Percentiles rank a stretch among this genome's conserved stretches.
Conservation (phyloP, 2,888 invertebrate species). For the Aphidius colemani region DNA sequence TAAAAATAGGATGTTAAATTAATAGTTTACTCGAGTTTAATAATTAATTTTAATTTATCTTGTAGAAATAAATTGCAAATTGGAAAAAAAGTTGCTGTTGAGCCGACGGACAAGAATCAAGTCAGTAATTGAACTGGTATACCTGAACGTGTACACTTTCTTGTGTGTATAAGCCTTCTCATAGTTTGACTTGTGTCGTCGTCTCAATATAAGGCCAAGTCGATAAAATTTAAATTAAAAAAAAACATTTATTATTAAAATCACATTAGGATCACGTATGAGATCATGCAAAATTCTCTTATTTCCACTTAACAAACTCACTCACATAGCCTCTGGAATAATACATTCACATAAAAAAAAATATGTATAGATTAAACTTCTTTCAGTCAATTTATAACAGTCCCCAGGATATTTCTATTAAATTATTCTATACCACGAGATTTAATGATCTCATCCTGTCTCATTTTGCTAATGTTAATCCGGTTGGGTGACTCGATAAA, state of each 20-base stretch:
- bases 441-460: conserved; percentile 13
- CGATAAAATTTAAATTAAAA: conserved; percentile 56
- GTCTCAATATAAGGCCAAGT: conserved; percentile 35
- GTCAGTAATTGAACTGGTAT: too few relatives aligned
- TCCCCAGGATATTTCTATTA: conserved; percentile 22
- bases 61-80: too few relatives aligned
- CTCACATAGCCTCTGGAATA: too few relatives aligned
- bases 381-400: conserved; percentile 2
- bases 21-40: too few relatives aligned
- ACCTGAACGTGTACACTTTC: too few relatives aligned
- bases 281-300: conserved; percentile 34
- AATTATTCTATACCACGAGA: conserved; percentile 38
- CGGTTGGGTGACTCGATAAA: background rate
- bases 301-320: background rate
- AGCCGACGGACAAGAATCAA: conserved; percentile 3
- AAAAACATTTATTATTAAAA: conserved; percentile 56
- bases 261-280: conserved; percentile 50
- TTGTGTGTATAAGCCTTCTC: background rate
- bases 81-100: background rate
- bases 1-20: too few relatives aligned
- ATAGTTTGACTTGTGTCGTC: background rate
- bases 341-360: background rate
- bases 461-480: background rate
- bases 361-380: background rate
- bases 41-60: too few relatives aligned